Evolutionary conservation across 2,113 vertebrate species (phyloP), one percentile per base, ranked within the genome.

Genomic region (Bubo blakistoni): DNA sequence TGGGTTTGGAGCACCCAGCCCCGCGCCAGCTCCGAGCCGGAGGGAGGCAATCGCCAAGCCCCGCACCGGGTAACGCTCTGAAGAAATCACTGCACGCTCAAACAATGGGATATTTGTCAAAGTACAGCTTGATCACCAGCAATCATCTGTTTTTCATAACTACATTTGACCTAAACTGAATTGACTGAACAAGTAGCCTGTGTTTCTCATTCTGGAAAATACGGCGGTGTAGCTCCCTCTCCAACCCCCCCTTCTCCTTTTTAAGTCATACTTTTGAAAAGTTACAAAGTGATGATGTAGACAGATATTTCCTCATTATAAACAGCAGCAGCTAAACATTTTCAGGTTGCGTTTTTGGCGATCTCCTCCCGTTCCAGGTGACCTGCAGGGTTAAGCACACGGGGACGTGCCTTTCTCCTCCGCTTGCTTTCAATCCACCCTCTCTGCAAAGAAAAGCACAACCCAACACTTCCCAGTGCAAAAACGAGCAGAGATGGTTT

Each of bases 131-230:
- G 40, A 98, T 96, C 98, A 95, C 94, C 95, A 96, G 97, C 97
- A 96, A 97, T 97, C 98, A 98, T 98, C 98, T 98, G 98, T 97
- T 98, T 98, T 96, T 97, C 98, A 98, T 98, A 95, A 97, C 97
- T 96, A 91, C 96, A 55, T 92, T 81, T 97, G 96, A 97, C 98
- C 97, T 92, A 94, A 98, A 96, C 98, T 88, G 94, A 91, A 90
- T 79, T 86, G 96, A 93, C 97, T 96, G 96, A 97, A 98, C 98
- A 97, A 98, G 98, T 84, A 94, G 94, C 95, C 96, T 97, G 98
- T 98, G 97, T 98, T 98, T 97, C 94, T 51, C 85, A 95, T 96
- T 97, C 97, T 97, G 98, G 97, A 97, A 97, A 98, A 97, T 61
- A 74, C 91, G 6, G 55, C 54, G 13, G 94, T 47, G 40, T 92